Conservation (phyloP, 2,888 invertebrate species). For the Folsomia manolachei region DNA sequence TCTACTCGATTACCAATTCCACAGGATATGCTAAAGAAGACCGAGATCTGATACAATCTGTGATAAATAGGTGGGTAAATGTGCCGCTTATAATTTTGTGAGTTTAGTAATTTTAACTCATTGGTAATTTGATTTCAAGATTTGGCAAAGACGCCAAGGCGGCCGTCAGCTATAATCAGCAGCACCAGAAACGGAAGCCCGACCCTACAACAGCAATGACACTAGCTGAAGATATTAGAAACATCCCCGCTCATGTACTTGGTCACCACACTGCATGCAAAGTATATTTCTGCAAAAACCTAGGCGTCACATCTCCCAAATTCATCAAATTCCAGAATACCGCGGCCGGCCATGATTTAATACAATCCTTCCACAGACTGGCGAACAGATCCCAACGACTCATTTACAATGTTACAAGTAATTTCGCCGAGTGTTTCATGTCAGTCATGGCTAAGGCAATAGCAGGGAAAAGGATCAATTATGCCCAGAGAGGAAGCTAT, state of each 20-base stretch:
- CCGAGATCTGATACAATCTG: not conserved
- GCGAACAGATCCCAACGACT: conserved; percentile 13
- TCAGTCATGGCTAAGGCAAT: not conserved
- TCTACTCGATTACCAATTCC: conserved; percentile 7
- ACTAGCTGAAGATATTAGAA: conserved; percentile 24
- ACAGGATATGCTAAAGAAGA: conserved; percentile 1
- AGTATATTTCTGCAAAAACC: conserved; percentile 21
- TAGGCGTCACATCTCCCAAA: not conserved
- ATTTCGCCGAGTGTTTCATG: conserved; percentile 26
- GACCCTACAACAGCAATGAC: not conserved
- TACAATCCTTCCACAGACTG: not conserved
- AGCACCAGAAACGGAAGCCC: not conserved
- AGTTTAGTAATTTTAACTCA: not conserved
- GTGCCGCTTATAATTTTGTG: not conserved
- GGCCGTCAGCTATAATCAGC: not conserved
- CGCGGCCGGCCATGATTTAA: not conserved
- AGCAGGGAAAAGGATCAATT: conserved; percentile 25
- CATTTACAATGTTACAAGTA: conserved; percentile 16
- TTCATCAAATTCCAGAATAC: not conserved
- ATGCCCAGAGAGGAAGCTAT: conserved; percentile 11
- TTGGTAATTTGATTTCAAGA: not conserved
- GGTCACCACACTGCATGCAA: conserved; percentile 26
- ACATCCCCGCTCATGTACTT: conserved; percentile 30
- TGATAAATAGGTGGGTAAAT: not conserved
- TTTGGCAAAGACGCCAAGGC: conserved; percentile 8